A percentile compares a stretch with the other conserved stretches of the same genome.
Conservation (phyloP, 2,113 vertebrate species). For the Vulpes vulpes region DNA sequence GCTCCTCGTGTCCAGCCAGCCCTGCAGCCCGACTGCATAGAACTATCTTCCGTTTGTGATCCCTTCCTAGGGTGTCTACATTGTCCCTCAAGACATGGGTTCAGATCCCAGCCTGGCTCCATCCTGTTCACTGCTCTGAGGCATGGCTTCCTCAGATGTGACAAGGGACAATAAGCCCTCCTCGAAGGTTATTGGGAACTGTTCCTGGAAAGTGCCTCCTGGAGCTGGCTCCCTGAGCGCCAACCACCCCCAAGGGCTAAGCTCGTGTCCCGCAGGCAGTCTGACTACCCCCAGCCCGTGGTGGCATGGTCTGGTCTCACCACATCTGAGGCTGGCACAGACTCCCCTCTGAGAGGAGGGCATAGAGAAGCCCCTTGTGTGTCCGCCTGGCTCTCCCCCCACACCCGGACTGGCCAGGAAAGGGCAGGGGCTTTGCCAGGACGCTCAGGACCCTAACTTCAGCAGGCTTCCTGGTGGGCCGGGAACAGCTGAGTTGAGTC, state of each 20-base stretch:
- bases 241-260: no score
- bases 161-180: neutral
- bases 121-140: neutral
- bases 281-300: neutral
- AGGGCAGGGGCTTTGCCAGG: neutral
- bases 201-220: neutral
- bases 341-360: neutral
- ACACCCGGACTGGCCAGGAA: neutral
- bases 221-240: neutral
- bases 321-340: neutral
- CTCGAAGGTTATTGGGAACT: neutral
- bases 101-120: neutral
- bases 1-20: neutral
- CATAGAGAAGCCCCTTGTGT: neutral
- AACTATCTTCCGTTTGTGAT: no score
- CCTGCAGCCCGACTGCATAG: neutral
- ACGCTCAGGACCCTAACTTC: neutral
- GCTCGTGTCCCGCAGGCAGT: neutral
- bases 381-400: no score
- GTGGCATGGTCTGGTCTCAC: neutral
- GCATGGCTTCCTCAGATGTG: neutral
- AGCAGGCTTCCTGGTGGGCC: neutral
- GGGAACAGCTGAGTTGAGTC: neutral
- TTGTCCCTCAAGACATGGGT: neutral
- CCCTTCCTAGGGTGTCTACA: neutral